phyloP scores from a whole-genome alignment of 35 echinoderm and acorn worm species.

The Stichopus chloronotus region DNA sequence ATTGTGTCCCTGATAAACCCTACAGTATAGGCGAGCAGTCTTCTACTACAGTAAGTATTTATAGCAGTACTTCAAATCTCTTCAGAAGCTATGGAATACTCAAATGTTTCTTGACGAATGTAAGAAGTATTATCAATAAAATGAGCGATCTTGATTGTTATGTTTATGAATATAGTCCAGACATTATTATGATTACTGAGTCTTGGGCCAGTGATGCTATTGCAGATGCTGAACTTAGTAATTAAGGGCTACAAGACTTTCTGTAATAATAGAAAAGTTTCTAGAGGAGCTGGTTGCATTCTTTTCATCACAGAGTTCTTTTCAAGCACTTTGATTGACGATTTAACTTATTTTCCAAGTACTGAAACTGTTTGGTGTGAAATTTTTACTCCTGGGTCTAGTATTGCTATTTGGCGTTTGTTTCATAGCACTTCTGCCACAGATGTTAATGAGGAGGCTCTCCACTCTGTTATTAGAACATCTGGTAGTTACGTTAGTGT shows the following conservation, averaged over 20 bases:
- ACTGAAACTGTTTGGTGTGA: background rate
- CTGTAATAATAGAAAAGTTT: too few species aligned
- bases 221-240: background rate
- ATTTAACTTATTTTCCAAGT: background rate
- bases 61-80: background rate
- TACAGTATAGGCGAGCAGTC: background rate
- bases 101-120: too few species aligned
- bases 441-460: constrained; percentile 5
- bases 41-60: background rate
- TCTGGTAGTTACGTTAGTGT: background rate
- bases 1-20: too few species aligned
- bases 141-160: too few species aligned
- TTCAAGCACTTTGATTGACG: background rate
- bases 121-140: too few species aligned
- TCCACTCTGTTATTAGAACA: background rate
- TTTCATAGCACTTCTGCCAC: background rate
- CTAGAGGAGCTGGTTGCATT: background rate
- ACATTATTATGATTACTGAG: too few species aligned
- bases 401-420: background rate
- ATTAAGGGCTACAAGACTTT: too few species aligned
- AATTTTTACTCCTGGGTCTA: constrained; percentile 9
- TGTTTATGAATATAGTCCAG: too few species aligned
- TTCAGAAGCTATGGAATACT: background rate
- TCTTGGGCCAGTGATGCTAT: background rate
- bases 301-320: background rate